Percentiles rank a stretch among this genome's conserved stretches.
phyloP scores from a whole-genome alignment of 1,140 invertebrate genomes.

The Caenorhabditis remanei region DNA sequence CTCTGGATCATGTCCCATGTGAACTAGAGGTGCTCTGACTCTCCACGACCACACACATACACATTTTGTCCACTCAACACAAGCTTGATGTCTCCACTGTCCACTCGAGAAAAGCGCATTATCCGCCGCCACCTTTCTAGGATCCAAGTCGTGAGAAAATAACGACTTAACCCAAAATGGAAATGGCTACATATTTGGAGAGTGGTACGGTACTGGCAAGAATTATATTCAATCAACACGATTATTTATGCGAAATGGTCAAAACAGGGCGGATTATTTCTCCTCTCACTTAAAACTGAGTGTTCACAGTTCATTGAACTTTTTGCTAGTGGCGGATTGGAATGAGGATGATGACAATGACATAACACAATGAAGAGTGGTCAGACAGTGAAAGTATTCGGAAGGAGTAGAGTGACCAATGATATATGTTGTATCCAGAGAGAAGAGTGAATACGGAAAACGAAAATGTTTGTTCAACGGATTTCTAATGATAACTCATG shows the following conservation, averaged over 20 bases:
- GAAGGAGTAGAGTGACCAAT: neutral
- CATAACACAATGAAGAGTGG: constrained; percentile 2
- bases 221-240: too few species aligned
- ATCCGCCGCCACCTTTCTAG: constrained; percentile 49
- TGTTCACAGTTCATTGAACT: constrained; percentile 43
- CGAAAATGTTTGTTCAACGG: constrained; percentile 20
- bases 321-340: too few species aligned
- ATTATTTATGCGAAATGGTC: neutral
- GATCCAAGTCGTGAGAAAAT: constrained; percentile 47
- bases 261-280: constrained; percentile 33
- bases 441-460: neutral
- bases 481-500: constrained; percentile 16
- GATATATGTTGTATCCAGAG: neutral
- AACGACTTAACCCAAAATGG: constrained; percentile 15
- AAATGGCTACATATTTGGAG: neutral
- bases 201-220: too few species aligned
- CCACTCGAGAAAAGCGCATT: constrained; percentile 53
- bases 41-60: neutral
- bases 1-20: constrained; percentile 32
- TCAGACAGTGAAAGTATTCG: constrained; percentile 24
- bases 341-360: neutral
- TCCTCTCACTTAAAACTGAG: neutral
- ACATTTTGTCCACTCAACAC: constrained; percentile 26
- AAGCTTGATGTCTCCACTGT: constrained; percentile 35
- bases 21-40: neutral